Percentiles rank a stretch among this genome's conserved stretches.
These are phyloP conservation scores for Empidonax alnorum DNA, from an alignment of 2,113 vertebrate genomes.

Conservation along the genomic window DNA sequence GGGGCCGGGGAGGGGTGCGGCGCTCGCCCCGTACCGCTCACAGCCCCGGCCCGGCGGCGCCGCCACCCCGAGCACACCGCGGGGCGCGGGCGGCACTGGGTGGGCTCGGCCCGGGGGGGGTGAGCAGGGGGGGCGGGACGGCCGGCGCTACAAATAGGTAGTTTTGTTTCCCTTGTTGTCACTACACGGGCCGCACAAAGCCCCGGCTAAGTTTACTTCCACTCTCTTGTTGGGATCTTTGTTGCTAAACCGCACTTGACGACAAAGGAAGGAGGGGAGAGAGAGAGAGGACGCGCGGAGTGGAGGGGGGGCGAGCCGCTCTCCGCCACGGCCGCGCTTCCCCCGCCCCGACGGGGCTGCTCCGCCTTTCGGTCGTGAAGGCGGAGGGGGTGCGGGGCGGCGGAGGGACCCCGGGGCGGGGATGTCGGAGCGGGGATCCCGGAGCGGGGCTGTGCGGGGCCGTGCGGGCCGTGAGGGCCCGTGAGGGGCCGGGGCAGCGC, in stretches of 20 bases:
- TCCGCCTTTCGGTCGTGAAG: too few species aligned
- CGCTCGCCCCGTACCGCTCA: neutral
- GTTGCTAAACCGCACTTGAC: conserved; percentile 77
- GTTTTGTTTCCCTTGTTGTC: conserved; percentile 89
- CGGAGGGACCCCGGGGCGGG: too few species aligned
- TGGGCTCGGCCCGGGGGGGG: conserved; percentile 71
- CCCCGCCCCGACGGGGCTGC: too few species aligned
- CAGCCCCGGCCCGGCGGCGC: conserved; percentile 34
- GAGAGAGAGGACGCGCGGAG: neutral
- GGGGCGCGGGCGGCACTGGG: conserved; percentile 71
- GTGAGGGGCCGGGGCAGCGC: too few species aligned
- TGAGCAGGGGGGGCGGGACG: conserved; percentile 60
- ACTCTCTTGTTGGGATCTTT: conserved; percentile 81
- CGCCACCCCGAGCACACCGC: conserved; percentile 64
- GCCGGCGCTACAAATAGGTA: conserved; percentile 83
- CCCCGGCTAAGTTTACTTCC: conserved; percentile 85
- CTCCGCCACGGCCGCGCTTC: too few species aligned
- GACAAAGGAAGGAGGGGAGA: conserved; percentile 59
- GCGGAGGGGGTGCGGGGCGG: too few species aligned
- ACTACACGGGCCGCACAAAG: conserved; percentile 87
- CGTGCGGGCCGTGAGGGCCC: too few species aligned
- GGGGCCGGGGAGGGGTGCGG: neutral
- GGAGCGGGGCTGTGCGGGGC: too few species aligned
- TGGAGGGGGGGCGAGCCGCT: neutral
- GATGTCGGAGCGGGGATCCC: too few species aligned